phyloP scores from a whole-genome alignment of 1,140 invertebrate genomes.

The Drosophila teissieri region DNA sequence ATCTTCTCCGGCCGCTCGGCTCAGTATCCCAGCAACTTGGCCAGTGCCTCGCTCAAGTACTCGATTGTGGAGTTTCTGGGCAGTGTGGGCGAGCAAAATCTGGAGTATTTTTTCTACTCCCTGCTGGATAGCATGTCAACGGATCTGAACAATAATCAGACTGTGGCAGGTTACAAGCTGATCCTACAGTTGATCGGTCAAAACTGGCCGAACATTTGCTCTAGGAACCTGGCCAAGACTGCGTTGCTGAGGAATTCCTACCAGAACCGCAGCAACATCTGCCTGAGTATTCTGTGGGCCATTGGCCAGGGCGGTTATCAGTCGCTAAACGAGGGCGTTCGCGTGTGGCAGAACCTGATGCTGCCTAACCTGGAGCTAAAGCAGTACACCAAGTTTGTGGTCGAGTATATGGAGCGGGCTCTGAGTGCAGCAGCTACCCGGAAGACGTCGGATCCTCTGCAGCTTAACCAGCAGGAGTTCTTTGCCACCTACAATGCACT shows the following conservation, averaged over 20 bases:
- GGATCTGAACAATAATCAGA: conserved; percentile 70
- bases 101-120: conserved; percentile 87
- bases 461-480: conserved; percentile 81
- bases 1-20: conserved; percentile 72
- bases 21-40: conserved; percentile 73
- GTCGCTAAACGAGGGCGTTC: conserved; percentile 89
- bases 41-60: conserved; percentile 48
- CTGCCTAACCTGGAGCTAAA: conserved; percentile 90
- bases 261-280: conserved; percentile 91
- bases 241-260: conserved; percentile 89
- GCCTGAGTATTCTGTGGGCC: conserved; percentile 91
- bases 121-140: conserved; percentile 86
- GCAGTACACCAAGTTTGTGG: conserved; percentile 89
- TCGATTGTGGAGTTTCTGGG: conserved; percentile 78
- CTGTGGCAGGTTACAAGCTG: conserved; percentile 89
- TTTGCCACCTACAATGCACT: conserved; percentile 84
- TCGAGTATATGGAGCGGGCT: conserved; percentile 89
- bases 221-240: conserved; percentile 87
- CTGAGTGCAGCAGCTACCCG: conserved; percentile 78
- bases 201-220: conserved; percentile 87
- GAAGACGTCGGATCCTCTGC: conserved; percentile 22
- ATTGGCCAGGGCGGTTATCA: conserved; percentile 90
- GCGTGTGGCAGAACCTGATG: conserved; percentile 93
- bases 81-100: conserved; percentile 85
- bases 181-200: conserved; percentile 89